Base-by-base conservation (phyloP, 2,888 invertebrate genomes). In the Microplitis manilae region DNA sequence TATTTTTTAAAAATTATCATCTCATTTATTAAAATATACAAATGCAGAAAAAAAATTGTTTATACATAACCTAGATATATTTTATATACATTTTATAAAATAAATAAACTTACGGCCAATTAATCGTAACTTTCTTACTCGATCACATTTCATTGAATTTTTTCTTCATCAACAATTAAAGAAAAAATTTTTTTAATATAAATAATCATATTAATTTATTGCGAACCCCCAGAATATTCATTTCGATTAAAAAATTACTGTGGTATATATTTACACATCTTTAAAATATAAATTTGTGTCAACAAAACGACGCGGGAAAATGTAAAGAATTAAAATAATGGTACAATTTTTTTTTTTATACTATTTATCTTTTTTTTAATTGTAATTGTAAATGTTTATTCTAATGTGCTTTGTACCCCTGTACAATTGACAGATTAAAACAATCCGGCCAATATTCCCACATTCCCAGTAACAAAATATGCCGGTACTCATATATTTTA, bases 401-500 rank as follows among this genome's bases (percentile, higher is more conserved):
- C 50, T 50, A 50, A 50, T 50, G 50, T 50, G 50, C 50, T 50
- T 30, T 50, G 13, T 50, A 50, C 50, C 50, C 4, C n/a, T n/a
- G n/a, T n/a, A 50, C 50, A 50, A 50, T 50, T 50, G 50, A 50
- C 50, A 50, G 50, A 50, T 50, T 50, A 50, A 50, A 50, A 50
- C 50, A 50, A 8, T 50, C 9, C 5, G 13, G 50, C 50, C 50
- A 50, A 50, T 50, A 50, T 50, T 50, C 13, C 4, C 8, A 50
- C 13, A 50, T 50, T 50, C 13, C 4, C 8, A 50, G 13, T 50
- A 13, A 13, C 17, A 13, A 50, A 50, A 50, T 50, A 13, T 50
- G 50, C 50, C 50, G 50, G 50, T 50, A 50, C 50, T 50, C 13
- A 13, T 13, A 13, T 50, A 30, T 13, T 50, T 50, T 50, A 50